Percentiles rank a stretch among this genome's conserved stretches.
Evolutionary conservation across 2,113 vertebrate genomes (phyloP).

Genomic region (Oostethus manadensis): DNA sequence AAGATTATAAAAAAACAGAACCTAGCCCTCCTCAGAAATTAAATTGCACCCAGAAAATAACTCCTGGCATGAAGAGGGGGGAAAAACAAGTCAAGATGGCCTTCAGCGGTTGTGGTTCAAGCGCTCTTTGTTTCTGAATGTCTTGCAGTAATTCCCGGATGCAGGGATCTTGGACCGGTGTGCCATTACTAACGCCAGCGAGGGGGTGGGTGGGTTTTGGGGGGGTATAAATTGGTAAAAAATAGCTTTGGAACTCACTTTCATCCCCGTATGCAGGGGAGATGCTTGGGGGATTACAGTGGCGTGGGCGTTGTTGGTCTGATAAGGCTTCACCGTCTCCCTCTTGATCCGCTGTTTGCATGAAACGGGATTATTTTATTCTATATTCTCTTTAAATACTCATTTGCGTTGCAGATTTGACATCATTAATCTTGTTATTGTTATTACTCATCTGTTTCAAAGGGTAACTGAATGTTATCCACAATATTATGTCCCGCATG

Average conservation of each 20-base stretch:
- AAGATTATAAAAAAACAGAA: constrained; percentile 79
- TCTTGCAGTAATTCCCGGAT: constrained; percentile 55
- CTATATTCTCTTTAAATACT: no score
- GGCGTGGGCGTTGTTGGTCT: no score
- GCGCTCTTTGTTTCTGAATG: constrained; percentile 67
- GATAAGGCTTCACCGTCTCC: constrained; percentile 31
- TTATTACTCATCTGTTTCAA: no score
- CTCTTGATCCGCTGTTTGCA: background rate
- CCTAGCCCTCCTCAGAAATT: constrained; percentile 72
- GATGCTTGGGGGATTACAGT: constrained; percentile 42
- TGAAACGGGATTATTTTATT: background rate
- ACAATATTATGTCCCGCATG: no score
- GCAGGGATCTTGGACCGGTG: constrained; percentile 25
- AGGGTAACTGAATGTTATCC: no score
- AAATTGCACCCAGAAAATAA: constrained; percentile 77
- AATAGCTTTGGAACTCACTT: constrained; percentile 61
- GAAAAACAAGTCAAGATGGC: constrained; percentile 14
- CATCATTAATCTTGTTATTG: background rate
- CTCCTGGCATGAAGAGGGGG: constrained; percentile 65
- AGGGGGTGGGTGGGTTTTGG: no score
- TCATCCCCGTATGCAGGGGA: constrained; percentile 43
- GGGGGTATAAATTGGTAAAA: constrained; percentile 59
- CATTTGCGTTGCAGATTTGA: background rate
- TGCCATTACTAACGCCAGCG: constrained; percentile 55
- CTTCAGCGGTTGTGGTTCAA: constrained; percentile 48